Evolutionary conservation across 2,797 vertebrate species (phyloP), one percentile per base, ranked within the genome.

Genomic region (Pterois miles): DNA sequence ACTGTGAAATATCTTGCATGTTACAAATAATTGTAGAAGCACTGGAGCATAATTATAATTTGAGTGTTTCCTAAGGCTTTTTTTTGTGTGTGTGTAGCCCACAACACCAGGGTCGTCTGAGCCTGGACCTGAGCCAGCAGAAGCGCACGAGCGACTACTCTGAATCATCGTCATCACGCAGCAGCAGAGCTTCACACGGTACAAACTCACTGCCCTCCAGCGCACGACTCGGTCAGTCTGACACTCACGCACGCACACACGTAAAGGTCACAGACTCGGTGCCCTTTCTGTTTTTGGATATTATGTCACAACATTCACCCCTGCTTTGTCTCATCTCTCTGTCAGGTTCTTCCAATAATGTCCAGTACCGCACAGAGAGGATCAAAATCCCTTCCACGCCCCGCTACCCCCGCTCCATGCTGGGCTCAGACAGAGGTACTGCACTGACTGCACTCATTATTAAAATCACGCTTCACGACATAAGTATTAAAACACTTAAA

Each of bases 311-410:
- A 27, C 18, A 16, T 67, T 84, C 20, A 87, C 57, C 73, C 25
- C 22, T 50, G 6, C 54, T 18, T 78, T 29, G 13, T 81, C 59
- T 86, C 22, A 6, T 86, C 43, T 62, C 57, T 50, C 34, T 69
- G 20, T n/a, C 80, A 98, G 98, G 97, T 93, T 98, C 97, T 86
- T 96, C 97, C 0, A 97, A 90, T 93, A 98, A 97, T 80, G 93
- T 97, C 91, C 97, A 98, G 74, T 98, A 97, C 91, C 97, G 97
- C 91, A 95, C 96, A n/a, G 98, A 98, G 90, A 95, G 98, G 91
- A 99, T 99, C 93, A 99, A 99, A 94, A 97, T 99, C 82, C 98
- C 98, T 2, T 95, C 96, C 72, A 99, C 97, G 1, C 97, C 97
- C 4, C 96, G 98, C 79, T 99, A 99, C 63, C 97, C 97, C 0